Conservation (phyloP, 2,113 vertebrate species). For the Cinclus cinclus region DNA sequence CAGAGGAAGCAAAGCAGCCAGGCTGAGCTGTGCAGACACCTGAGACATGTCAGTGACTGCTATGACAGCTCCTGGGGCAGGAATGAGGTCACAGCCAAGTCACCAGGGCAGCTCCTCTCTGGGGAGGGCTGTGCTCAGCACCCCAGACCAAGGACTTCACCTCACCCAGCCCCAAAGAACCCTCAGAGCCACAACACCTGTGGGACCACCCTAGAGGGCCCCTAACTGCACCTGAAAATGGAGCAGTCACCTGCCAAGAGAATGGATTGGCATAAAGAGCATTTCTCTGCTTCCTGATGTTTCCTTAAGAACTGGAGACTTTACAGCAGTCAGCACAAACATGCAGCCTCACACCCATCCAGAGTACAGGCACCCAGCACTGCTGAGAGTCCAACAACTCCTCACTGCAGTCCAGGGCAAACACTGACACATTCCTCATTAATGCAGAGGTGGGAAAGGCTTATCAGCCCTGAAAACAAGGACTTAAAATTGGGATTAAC, state of each 20-base stretch:
- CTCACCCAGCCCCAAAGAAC: not conserved
- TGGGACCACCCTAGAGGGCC: not conserved
- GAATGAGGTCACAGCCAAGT: not conserved
- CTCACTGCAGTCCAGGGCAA: not conserved
- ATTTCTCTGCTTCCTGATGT: not conserved
- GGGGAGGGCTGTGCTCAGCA: not conserved
- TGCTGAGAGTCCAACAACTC: not conserved
- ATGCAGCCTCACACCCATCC: not conserved
- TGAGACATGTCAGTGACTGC: fast-evolving
- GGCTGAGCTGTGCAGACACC: not conserved
- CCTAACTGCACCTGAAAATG: fast-evolving
- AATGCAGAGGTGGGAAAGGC: not conserved
- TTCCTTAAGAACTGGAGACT: not conserved
- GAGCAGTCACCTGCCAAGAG: fast-evolving
- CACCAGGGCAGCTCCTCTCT: not conserved
- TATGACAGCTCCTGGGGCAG: not conserved
- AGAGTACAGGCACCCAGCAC: not conserved
- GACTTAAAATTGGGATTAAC: fast-evolving
- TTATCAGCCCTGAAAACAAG: not conserved
- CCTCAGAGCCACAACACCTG: fast-evolving
- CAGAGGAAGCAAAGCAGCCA: not conserved
- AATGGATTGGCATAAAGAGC: fast-evolving
- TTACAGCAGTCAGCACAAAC: not conserved
- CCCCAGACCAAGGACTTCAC: fast-evolving
- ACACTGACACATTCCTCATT: fast-evolving